Evolutionary conservation across 2,113 vertebrate genomes (phyloP).

Genomic region (Micromys minutus): DNA sequence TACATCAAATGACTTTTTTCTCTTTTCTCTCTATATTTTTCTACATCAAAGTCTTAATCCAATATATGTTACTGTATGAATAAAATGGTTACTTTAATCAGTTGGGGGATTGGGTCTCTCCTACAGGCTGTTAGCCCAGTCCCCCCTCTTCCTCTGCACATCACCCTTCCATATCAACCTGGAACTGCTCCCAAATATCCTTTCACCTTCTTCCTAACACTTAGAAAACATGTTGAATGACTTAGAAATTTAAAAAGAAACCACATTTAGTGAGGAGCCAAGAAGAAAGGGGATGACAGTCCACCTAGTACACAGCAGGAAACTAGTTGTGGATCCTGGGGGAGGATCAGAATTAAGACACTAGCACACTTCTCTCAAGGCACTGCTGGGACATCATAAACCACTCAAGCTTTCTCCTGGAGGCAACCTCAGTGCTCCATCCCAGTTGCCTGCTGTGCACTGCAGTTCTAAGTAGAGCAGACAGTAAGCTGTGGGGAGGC

Average conservation of each 20-base stretch:
- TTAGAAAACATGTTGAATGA: not conserved
- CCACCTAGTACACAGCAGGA: not conserved
- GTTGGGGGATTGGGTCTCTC: not conserved
- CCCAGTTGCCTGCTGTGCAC: slow-evolving; percentile 18
- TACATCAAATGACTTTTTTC: not conserved
- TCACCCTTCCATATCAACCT: not conserved
- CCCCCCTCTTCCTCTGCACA: not conserved
- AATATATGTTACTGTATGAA: slow-evolving; percentile 33
- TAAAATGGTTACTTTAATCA: not conserved
- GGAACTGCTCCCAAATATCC: not conserved
- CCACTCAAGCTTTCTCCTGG: slow-evolving; percentile 46
- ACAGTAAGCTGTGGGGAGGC: not conserved
- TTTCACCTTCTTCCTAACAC: not conserved
- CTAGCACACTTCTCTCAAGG: not conserved
- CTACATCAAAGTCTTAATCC: slow-evolving; percentile 1
- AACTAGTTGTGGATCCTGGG: not conserved
- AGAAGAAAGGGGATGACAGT: not conserved
- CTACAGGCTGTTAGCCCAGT: not conserved
- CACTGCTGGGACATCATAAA: slow-evolving; percentile 7
- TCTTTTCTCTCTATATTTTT: not conserved
- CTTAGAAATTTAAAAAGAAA: not conserved
- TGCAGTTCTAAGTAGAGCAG: not conserved
- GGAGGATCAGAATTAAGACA: not conserved
- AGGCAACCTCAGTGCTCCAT: not conserved
- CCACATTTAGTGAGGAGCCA: not conserved